phyloP scores from a whole-genome alignment of 2,888 invertebrate species.

The Lasioglossum lativentre region DNA sequence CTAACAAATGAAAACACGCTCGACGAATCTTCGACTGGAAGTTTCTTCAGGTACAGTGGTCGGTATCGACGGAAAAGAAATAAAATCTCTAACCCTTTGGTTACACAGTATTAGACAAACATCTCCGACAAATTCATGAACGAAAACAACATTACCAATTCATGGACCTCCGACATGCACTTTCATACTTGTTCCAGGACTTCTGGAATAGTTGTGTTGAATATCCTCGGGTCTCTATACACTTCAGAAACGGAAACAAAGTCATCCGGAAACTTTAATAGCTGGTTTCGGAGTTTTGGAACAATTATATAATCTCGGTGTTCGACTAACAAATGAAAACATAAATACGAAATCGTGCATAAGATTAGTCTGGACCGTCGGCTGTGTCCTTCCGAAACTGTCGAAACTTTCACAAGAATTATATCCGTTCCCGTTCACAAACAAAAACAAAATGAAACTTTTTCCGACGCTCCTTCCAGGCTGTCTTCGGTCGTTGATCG shows the following conservation, averaged over 20 bases:
- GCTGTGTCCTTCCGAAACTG: background rate
- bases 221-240: background rate
- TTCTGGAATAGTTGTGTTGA: background rate
- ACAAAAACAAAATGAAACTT: background rate
- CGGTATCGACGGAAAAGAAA: background rate
- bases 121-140: background rate
- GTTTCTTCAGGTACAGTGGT: slow-evolving; percentile 1
- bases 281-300: background rate
- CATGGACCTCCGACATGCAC: background rate
- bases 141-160: background rate
- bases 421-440: background rate
- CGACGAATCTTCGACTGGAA: background rate
- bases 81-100: background rate
- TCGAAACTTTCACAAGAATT: background rate
- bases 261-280: background rate
- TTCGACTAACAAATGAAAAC: background rate
- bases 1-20: background rate
- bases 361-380: background rate
- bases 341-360: background rate
- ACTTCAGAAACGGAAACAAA: background rate
- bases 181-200: background rate
- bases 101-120: background rate
- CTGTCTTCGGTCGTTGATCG: no score
- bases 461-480: background rate
- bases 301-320: background rate